Conservation (phyloP, 1,140 invertebrate genomes). For the Scaptomyza pallida region DNA sequence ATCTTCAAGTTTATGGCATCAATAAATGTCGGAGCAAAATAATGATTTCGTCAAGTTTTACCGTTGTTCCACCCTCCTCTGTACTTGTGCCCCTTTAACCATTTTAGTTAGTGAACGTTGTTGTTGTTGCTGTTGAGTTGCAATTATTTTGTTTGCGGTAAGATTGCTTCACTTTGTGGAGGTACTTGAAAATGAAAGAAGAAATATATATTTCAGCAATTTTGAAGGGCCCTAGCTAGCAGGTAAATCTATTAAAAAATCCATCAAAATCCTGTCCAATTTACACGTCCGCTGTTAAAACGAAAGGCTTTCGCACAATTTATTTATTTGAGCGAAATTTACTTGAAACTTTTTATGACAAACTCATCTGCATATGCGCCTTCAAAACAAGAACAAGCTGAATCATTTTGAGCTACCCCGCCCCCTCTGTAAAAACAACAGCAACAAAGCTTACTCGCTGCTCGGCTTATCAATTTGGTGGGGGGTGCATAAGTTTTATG, state of each 20-base stretch:
- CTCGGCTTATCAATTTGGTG: conserved; percentile 58
- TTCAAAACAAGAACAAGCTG: conserved; percentile 16
- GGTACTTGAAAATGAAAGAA: not conserved
- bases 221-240: not conserved
- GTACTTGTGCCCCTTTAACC: not conserved
- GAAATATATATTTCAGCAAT: not conserved
- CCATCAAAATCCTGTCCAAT: conserved; percentile 16
- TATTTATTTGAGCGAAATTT: conserved; percentile 71
- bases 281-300: conserved; percentile 29
- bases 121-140: conserved; percentile 28
- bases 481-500: conserved; percentile 64
- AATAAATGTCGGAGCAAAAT: conserved; percentile 80
- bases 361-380: conserved; percentile 75
- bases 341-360: conserved; percentile 52
- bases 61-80: conserved; percentile 62
- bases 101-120: conserved; percentile 23
- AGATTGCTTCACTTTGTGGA: not conserved
- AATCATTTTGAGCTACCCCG: conserved; percentile 30
- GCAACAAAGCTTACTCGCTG: conserved; percentile 6
- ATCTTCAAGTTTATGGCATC: conserved; percentile 82
- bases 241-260: conserved; percentile 3
- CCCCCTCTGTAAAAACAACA: too few relatives aligned
- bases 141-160: conserved; percentile 10
- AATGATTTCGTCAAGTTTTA: conserved; percentile 80
- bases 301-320: conserved; percentile 71